Conservation (phyloP, 2,888 invertebrate genomes). For the Eretmocerus hayati region DNA sequence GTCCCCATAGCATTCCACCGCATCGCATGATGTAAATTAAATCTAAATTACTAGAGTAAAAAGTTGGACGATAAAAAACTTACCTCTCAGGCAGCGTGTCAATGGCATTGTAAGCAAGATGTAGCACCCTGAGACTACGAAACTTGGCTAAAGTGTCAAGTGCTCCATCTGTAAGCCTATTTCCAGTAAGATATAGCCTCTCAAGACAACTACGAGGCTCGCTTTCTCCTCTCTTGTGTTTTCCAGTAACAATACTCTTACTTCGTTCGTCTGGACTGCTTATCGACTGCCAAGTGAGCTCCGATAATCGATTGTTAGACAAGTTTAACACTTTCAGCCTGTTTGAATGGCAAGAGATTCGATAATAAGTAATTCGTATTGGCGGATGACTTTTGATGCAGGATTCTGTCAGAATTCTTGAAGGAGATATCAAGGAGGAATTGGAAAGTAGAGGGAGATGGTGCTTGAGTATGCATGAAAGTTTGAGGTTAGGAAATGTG, state of each 20-base stretch:
- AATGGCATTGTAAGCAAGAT: conserved; percentile 73
- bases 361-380: too few relatives aligned
- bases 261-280: conserved; percentile 3
- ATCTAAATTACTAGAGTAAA: too few relatives aligned
- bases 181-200: conserved; percentile 67
- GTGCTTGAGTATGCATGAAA: too few relatives aligned
- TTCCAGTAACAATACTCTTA: background rate
- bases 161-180: conserved; percentile 64
- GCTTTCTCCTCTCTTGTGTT: conserved; percentile 3
- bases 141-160: conserved; percentile 62
- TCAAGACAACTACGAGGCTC: conserved; percentile 45
- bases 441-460: too few relatives aligned
- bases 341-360: too few relatives aligned
- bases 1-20: too few relatives aligned
- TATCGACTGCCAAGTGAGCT: conserved; percentile 53
- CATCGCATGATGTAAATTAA: too few relatives aligned
- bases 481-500: too few relatives aligned
- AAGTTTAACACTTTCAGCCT: conserved; percentile 65
- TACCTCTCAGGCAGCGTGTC: conserved; percentile 63
- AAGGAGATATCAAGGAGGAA: too few relatives aligned
- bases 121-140: conserved; percentile 60
- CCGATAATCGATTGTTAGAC: conserved; percentile 69
- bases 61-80: too few relatives aligned
- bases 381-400: too few relatives aligned
- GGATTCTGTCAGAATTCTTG: too few relatives aligned